phyloP scores from a whole-genome alignment of 23 tunicate species.

The Botrylloides violaceus region DNA sequence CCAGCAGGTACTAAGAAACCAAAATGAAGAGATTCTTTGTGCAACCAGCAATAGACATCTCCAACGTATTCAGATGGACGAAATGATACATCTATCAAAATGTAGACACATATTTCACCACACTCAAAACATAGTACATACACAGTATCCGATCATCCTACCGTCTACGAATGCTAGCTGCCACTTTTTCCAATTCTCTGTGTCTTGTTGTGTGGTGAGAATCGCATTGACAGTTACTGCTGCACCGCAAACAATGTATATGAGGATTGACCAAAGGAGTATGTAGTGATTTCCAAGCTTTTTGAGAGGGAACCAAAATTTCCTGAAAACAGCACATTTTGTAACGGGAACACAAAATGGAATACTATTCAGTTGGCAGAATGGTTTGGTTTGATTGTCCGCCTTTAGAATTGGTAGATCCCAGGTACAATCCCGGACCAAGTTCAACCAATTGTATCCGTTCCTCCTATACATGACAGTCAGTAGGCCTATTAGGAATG shows the following conservation, averaged over 20 bases:
- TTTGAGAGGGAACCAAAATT: not conserved
- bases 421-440: too few relatives aligned
- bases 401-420: too few relatives aligned
- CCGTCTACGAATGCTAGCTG: constrained; percentile 1
- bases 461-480: too few relatives aligned
- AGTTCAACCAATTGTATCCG: too few relatives aligned
- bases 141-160: too few relatives aligned
- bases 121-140: too few relatives aligned
- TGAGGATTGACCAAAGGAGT: not conserved
- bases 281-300: not conserved
- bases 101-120: not conserved
- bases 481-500: too few relatives aligned
- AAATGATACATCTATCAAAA: not conserved
- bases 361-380: too few relatives aligned
- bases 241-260: not conserved
- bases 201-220: not conserved
- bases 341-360: too few relatives aligned
- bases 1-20: constrained; percentile 7
- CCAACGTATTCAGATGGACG: constrained; percentile 14
- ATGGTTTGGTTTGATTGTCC: too few relatives aligned
- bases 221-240: constrained; percentile 1
- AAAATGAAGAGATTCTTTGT: not conserved
- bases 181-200: not conserved
- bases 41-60: constrained; percentile 5
- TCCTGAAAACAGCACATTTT: not conserved